A percentile compares a stretch with the other conserved stretches of the same genome.
These are phyloP conservation scores for Meloe dianella DNA, from an alignment of 2,888 invertebrate species.

Conservation along the genomic window DNA sequence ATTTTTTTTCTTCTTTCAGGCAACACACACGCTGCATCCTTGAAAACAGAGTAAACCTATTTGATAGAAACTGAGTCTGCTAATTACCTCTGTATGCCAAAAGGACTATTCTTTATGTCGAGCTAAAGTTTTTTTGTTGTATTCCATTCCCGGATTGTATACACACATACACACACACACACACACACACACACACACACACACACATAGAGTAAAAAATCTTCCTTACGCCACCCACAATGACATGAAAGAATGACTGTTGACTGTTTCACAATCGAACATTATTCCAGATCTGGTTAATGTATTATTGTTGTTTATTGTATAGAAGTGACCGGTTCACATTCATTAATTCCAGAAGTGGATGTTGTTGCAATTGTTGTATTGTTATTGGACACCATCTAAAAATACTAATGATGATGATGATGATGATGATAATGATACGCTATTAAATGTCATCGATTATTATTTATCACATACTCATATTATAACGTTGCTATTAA, in stretches of 20 bases:
- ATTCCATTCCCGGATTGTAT: slow-evolving; percentile 2
- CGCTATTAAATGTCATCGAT: background rate
- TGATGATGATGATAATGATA: background rate
- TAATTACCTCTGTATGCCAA: slow-evolving; percentile 56
- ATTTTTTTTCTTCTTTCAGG: slow-evolving; percentile 42
- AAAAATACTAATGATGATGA: background rate
- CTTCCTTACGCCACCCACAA: slow-evolving; percentile 39
- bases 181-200: too few species aligned
- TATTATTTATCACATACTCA: too few species aligned
- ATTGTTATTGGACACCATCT: background rate
- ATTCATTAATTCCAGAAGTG: background rate
- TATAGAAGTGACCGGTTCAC: background rate
- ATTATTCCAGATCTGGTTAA: slow-evolving; percentile 5
- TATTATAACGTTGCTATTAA: too few species aligned
- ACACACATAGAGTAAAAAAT: slow-evolving; percentile 32
- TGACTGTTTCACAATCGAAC: slow-evolving; percentile 31
- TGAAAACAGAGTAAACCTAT: slow-evolving; percentile 52
- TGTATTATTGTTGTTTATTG: slow-evolving; percentile 2
- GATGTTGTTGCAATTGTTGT: background rate
- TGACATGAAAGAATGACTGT: slow-evolving; percentile 40
- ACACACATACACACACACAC: background rate
- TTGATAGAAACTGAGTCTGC: slow-evolving; percentile 57
- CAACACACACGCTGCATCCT: slow-evolving; percentile 48
- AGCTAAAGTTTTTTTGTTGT: slow-evolving; percentile 42
- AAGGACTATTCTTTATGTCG: slow-evolving; percentile 51